Base-by-base conservation (phyloP, 2,797 vertebrate species). In the Gadopsis marmoratus region DNA sequence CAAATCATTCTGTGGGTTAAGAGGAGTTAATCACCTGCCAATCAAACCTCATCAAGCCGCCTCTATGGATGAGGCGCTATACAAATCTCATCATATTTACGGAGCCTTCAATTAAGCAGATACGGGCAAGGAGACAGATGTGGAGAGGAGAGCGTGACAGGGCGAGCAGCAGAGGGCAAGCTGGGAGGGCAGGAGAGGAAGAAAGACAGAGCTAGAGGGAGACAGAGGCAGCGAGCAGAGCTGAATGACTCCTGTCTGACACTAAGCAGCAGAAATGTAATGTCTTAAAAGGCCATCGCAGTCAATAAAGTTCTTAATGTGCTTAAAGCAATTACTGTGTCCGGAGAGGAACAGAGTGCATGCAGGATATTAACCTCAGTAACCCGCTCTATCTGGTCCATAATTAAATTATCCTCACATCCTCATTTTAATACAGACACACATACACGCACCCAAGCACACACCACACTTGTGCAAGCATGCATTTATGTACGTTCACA, bases 261-360 rank as follows among this genome's bases (percentile, higher is more conserved):
- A 91, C 89, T 91, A 91, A 94, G 89, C 87, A 90, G 91, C 88
- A 90, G 83, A 93, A 93, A 93, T 87, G 89, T 91, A 94, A 94
- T 90, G 92, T 94, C 92, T 93, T 93, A 92, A 93, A 94, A 95
- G 94, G 93, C 92, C 93, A 93, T 92, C 84, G 74, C 90, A 93
- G 93, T 94, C 94, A 92, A 94, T 94, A 93, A 93, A 94, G 91
- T 93, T 95, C 81, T 84, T 94, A 94, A 95, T 94, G 93, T 94
- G 92, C 92, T 94, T 93, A 91, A 95, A 93, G 92, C 92, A 95
- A 95, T 95, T 95, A 94, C 88, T 87, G 89, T 87, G 91, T 93
- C 92, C 87, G 26, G 87, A 93, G 91, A 93, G 89, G 91, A 92
- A 82, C 89, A 90, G 85, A 92, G 94, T 93, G 91, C 87, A 91